These are phyloP conservation scores for Erpobdella octoculata DNA, from an alignment of 2,888 invertebrate species.

Conservation along the genomic window DNA sequence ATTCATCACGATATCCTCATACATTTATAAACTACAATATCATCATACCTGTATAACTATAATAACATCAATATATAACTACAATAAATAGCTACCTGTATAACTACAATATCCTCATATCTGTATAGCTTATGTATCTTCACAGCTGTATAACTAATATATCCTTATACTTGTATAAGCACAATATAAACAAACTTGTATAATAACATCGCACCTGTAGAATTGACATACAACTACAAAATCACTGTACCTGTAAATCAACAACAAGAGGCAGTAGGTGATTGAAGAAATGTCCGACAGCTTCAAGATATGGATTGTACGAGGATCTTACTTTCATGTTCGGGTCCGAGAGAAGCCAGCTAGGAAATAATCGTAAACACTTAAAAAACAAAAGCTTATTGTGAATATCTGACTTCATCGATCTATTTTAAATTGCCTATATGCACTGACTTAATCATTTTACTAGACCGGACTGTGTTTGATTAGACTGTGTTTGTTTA, in stretches of 20 bases:
- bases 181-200: too few species aligned
- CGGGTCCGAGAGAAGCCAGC: conserved; percentile 57
- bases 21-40: too few species aligned
- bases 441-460: background rate
- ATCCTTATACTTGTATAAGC: too few species aligned
- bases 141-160: too few species aligned
- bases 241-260: conserved; percentile 53
- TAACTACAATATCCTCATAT: too few species aligned
- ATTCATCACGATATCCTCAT: too few species aligned
- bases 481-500: background rate
- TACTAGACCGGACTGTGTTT: background rate
- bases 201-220: too few species aligned
- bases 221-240: too few species aligned
- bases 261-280: conserved; percentile 51
- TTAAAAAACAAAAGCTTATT: background rate
- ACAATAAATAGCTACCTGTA: too few species aligned
- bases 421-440: background rate
- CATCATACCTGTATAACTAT: too few species aligned
- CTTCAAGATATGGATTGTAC: conserved; percentile 50
- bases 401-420: background rate
- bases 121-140: too few species aligned
- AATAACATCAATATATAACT: too few species aligned
- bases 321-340: conserved; percentile 55
- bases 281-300: conserved; percentile 52
- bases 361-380: conserved; percentile 31